These are phyloP conservation scores for Ursus arctos DNA, from an alignment of 2,113 vertebrate genomes.

Conservation along the genomic window DNA sequence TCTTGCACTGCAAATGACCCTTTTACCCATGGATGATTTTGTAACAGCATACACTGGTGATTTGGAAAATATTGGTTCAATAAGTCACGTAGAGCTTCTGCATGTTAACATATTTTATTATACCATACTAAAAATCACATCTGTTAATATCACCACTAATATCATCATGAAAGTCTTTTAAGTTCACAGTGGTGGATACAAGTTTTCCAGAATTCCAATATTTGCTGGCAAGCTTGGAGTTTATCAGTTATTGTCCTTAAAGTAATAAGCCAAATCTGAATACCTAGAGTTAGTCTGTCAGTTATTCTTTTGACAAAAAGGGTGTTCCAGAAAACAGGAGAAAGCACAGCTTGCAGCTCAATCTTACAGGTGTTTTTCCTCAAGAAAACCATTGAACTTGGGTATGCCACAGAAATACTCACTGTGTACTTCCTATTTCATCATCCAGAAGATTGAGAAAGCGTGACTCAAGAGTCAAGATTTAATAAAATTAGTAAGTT, in stretches of 20 bases:
- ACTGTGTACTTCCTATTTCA: neutral
- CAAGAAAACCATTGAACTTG: neutral
- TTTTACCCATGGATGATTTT: neutral
- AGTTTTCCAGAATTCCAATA: neutral
- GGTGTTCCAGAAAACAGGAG: too few relatives aligned
- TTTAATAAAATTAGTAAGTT: neutral
- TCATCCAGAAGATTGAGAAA: neutral
- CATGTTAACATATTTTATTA: neutral
- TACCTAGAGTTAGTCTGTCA: neutral
- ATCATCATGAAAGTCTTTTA: neutral
- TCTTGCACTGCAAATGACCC: neutral
- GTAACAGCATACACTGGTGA: neutral
- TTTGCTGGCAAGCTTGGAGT: neutral
- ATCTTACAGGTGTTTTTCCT: neutral
- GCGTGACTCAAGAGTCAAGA: neutral
- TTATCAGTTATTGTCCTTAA: neutral
- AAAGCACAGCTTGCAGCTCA: too few relatives aligned
- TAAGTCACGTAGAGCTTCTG: neutral
- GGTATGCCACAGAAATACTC: fast-evolving
- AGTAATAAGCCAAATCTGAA: neutral
- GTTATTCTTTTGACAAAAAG: neutral
- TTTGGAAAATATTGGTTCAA: neutral
- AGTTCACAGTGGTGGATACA: neutral
- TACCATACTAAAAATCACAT: neutral
- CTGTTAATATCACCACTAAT: neutral